These are phyloP conservation scores for Crenichthys baileyi DNA, from an alignment of 2,797 vertebrate species.

Conservation along the genomic window DNA sequence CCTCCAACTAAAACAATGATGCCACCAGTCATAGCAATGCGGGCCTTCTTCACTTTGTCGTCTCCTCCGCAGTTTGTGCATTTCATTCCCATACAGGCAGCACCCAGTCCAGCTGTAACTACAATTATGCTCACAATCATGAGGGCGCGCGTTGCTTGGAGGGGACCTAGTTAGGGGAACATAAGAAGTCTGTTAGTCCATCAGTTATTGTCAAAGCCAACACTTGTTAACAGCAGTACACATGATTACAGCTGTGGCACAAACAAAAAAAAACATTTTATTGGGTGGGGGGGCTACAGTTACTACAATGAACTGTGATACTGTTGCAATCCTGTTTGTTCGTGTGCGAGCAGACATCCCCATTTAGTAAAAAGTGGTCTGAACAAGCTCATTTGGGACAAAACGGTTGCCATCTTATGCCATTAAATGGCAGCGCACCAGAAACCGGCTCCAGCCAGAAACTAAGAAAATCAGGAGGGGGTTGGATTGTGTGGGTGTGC, in stretches of 20 bases:
- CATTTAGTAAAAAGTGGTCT: background rate
- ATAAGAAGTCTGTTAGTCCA: slow-evolving; percentile 13
- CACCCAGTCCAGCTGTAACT: slow-evolving; percentile 74
- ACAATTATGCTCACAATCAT: slow-evolving; percentile 87
- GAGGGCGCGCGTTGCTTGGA: slow-evolving; percentile 89
- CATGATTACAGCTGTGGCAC: background rate
- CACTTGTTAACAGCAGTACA: background rate
- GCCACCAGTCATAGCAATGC: slow-evolving; percentile 80
- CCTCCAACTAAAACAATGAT: slow-evolving; percentile 85
- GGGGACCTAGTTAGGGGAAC: slow-evolving; percentile 66
- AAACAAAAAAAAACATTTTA: fast-evolving
- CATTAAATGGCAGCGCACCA: slow-evolving; percentile 58
- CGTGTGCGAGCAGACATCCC: background rate
- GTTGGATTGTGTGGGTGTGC: slow-evolving; percentile 19
- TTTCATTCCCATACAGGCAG: slow-evolving; percentile 90
- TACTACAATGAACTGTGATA: background rate
- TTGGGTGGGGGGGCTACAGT: too few species aligned
- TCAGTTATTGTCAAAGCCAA: slow-evolving; percentile 7
- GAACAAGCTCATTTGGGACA: slow-evolving; percentile 11
- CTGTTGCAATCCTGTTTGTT: background rate
- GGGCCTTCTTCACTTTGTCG: slow-evolving; percentile 85
- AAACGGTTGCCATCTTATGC: slow-evolving; percentile 32
- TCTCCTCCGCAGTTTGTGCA: slow-evolving; percentile 89
- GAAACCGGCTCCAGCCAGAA: slow-evolving; percentile 75
- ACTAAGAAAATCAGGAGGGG: slow-evolving; percentile 5